Conservation (phyloP, 2,888 invertebrate species). For the Leucania comma region DNA sequence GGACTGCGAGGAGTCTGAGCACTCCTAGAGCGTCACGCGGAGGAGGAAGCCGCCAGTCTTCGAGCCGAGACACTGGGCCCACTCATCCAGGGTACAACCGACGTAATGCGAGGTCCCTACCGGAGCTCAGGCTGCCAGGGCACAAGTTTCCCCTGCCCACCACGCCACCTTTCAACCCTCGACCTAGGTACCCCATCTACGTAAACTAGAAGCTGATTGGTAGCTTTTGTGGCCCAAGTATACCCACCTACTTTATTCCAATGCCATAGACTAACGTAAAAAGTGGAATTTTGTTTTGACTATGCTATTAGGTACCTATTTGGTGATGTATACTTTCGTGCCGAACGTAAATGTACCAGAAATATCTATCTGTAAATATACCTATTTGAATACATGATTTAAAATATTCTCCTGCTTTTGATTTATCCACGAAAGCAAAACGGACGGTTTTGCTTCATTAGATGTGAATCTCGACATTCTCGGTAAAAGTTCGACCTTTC, state of each 20-base stretch:
- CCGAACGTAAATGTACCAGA: not conserved
- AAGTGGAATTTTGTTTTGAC: not conserved
- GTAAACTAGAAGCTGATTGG: not conserved
- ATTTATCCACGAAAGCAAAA: not conserved
- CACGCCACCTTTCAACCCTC: slow-evolving; percentile 52
- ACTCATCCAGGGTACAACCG: slow-evolving; percentile 56
- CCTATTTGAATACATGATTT: not conserved
- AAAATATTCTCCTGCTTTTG: not conserved
- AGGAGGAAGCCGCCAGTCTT: slow-evolving; percentile 22
- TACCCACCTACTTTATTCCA: not conserved
- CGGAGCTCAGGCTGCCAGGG: slow-evolving; percentile 34
- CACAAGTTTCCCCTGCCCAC: slow-evolving; percentile 36
- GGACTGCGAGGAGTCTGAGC: slow-evolving; percentile 40
- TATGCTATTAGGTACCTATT: no score
- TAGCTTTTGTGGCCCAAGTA: not conserved
- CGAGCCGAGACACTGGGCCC: slow-evolving; percentile 37
- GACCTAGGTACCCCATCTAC: slow-evolving; percentile 35
- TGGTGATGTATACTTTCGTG: slow-evolving; percentile 1
- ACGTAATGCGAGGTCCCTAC: slow-evolving; percentile 49
- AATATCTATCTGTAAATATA: not conserved
- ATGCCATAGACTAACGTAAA: not conserved
- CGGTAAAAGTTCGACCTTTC: no score
- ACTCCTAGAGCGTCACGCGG: slow-evolving; percentile 42
- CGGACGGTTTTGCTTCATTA: not conserved
- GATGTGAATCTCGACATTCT: no score